Evolutionary conservation across 2,113 vertebrate genomes (phyloP), one percentile per base, ranked within the genome.

Genomic region (Chaenogobius annularis): DNA sequence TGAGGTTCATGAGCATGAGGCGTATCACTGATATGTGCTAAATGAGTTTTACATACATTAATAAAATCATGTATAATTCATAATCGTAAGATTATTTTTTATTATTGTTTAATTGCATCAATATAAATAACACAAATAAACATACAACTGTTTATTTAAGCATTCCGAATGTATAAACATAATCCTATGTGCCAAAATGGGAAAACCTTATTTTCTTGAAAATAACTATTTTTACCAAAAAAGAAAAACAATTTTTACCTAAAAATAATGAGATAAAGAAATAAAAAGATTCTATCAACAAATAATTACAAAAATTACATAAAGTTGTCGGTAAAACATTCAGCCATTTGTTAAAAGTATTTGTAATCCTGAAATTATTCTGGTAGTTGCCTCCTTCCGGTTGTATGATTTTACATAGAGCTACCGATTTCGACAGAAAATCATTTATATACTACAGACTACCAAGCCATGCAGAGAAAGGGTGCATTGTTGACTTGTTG

Each of bases 21-120:
- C 90, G 90, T 1, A 92, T 93, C 82, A 91, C 69, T 12, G 92
- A 93, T 1, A 90, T 89, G 79, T 93, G 92, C 70, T 93, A 91
- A 79, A 84, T 31, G 72, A 85, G 72, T 54, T 69, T 75, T 69
- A 85, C 46, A 31, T 59, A 13, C 85, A 62, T 75, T 70, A 92
- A 87, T 82, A 87, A 89, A 74, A 52, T 23, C 11, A 84, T 44
- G 10, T 83, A 19, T 77, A 74, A 79, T 82, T 82, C 77, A 85
- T 78, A 80, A 78, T 22, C 13, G 13, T 48, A 54, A 76, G 68
- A 74, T 37, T 13, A 12, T 11, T 22, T 14, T 15, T 74, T n/a
- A n/a, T 31, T 31, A 31, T 31, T 31, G 26, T 31, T 31, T 20
- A n/a, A 10, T 20, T 54, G 7, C 3, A 20, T 54, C 7, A n/a